A percentile compares a stretch with the other conserved stretches of the same genome.
These are phyloP conservation scores for Simalia tracyae DNA, from an alignment of 2,797 vertebrate genomes.

Conservation along the genomic window DNA sequence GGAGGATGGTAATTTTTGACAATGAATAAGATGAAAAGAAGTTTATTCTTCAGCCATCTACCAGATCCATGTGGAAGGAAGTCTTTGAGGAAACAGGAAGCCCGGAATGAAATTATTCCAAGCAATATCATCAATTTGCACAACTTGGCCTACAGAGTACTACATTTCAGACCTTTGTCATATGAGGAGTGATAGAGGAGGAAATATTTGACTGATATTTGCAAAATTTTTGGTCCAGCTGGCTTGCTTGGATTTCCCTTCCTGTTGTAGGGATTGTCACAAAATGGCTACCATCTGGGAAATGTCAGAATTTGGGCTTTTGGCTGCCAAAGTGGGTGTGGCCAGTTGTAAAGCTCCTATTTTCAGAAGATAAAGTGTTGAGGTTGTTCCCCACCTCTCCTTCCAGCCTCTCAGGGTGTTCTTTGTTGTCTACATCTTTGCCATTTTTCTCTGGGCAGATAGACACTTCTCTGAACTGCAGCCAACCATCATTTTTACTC, in stretches of 20 bases:
- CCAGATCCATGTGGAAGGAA: rapidly evolving
- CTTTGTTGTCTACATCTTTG: not conserved
- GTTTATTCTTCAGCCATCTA: not conserved
- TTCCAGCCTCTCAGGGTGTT: not conserved
- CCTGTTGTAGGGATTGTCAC: not conserved
- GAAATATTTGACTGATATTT: not conserved
- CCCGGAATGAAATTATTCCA: not conserved
- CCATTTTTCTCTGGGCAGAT: too few relatives aligned
- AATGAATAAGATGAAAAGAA: not conserved
- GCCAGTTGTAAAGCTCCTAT: not conserved
- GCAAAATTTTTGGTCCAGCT: not conserved
- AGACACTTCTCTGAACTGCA: too few relatives aligned
- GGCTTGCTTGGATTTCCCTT: not conserved
- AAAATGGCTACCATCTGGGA: not conserved
- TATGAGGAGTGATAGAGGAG: not conserved
- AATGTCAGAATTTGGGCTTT: not conserved
- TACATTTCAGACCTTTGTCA: not conserved
- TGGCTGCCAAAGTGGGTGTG: not conserved
- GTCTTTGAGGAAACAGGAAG: rapidly evolving
- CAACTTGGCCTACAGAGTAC: too few relatives aligned
- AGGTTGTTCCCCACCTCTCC: not conserved
- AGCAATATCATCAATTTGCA: not conserved
- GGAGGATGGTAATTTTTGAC: not conserved
- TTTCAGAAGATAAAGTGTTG: not conserved
- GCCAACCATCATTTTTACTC: too few relatives aligned